Conservation (phyloP, 2,113 vertebrate species). For the Uria aalge region DNA sequence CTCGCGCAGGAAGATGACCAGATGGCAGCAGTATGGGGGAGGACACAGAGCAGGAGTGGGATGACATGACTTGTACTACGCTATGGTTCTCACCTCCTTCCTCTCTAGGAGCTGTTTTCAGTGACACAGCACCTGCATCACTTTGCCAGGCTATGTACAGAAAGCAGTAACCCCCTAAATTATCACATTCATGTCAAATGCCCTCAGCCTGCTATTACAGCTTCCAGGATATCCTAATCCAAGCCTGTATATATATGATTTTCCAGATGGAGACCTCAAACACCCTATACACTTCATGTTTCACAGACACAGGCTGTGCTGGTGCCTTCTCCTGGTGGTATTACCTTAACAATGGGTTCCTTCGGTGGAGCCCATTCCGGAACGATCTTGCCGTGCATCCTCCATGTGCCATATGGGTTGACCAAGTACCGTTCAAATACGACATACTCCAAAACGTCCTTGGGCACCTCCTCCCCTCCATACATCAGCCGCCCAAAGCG, state of each 20-base stretch:
- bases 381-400: slow-evolving; percentile 79
- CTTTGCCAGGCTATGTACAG: background rate
- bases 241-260: background rate
- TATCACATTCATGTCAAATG: fast-evolving
- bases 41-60: background rate
- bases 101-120: background rate
- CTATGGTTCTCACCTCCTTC: background rate
- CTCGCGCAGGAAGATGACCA: background rate
- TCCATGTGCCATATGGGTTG: slow-evolving; percentile 78
- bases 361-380: slow-evolving; percentile 82
- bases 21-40: background rate
- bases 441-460: slow-evolving; percentile 91
- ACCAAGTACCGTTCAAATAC: slow-evolving; percentile 89
- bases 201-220: background rate
- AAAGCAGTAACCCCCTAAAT: background rate
- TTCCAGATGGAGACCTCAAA: background rate
- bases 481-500: slow-evolving; percentile 92
- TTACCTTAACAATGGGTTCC: slow-evolving; percentile 89
- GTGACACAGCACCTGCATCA: background rate
- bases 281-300: background rate
- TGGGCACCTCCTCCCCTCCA: slow-evolving; percentile 84
- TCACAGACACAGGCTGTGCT: background rate
- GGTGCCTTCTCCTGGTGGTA: no score
- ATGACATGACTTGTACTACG: fast-evolving
- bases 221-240: background rate